Evolutionary conservation across 1,140 invertebrate genomes (phyloP).

Genomic region (Planococcus citri): DNA sequence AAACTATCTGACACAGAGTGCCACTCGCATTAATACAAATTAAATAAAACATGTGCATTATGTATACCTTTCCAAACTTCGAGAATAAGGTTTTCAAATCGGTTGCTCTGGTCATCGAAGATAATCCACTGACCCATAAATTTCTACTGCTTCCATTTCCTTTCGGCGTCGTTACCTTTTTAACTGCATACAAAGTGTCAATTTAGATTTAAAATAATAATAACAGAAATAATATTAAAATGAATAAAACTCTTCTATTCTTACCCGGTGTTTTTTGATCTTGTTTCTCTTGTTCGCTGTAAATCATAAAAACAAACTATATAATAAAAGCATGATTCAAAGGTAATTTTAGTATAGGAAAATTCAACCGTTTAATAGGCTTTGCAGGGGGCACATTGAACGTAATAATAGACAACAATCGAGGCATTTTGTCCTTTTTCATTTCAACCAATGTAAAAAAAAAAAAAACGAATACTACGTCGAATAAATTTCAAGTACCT

Average conservation of each 20-base stretch:
- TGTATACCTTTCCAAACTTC: conserved; percentile 86
- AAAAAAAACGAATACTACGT: too few species aligned
- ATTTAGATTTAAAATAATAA: neutral
- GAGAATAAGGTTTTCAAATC: conserved; percentile 84
- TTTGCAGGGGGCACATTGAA: too few species aligned
- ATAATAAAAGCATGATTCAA: too few species aligned
- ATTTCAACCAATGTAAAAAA: too few species aligned
- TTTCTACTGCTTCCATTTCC: conserved; percentile 33
- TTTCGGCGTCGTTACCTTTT: neutral
- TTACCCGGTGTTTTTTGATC: neutral
- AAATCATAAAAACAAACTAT: neutral
- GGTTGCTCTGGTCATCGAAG: conserved; percentile 74
- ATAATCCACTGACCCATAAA: conserved; percentile 85
- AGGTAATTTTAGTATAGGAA: too few species aligned
- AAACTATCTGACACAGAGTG: conserved; percentile 19
- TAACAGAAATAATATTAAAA: neutral
- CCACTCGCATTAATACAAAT: conserved; percentile 13
- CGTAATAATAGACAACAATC: too few species aligned
- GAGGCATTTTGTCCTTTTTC: too few species aligned
- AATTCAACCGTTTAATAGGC: too few species aligned
- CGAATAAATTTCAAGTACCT: too few species aligned
- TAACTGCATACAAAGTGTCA: neutral
- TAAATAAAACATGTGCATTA: conserved; percentile 14
- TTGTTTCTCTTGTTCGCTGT: conserved; percentile 1
- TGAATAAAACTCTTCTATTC: neutral